A percentile compares a stretch with the other conserved stretches of the same genome.
These are phyloP conservation scores for Anhinga anhinga DNA, from an alignment of 2,113 vertebrate species.

Conservation along the genomic window DNA sequence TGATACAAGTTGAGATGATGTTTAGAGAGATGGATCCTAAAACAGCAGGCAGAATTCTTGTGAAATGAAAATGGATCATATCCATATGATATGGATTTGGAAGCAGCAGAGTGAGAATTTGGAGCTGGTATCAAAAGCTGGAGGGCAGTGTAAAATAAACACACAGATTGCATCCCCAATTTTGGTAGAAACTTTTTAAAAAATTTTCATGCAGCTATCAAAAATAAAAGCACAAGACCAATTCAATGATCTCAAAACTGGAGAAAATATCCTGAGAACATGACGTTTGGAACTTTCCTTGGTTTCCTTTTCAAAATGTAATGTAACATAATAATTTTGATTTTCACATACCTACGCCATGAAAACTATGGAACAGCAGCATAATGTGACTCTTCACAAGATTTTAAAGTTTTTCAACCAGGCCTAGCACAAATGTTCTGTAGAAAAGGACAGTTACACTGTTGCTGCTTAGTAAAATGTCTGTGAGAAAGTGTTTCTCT, in stretches of 20 bases:
- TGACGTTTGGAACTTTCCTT: not conserved
- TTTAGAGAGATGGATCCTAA: not conserved
- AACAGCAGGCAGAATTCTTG: not conserved
- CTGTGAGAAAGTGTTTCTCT: not conserved
- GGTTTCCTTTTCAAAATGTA: not conserved
- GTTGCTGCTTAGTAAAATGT: conserved; percentile 25
- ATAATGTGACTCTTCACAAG: not conserved
- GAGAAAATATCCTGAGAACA: not conserved
- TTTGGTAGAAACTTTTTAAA: not conserved
- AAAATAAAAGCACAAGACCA: not conserved
- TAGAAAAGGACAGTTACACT: not conserved
- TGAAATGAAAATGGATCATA: not conserved
- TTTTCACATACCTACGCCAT: not conserved
- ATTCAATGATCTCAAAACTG: not conserved
- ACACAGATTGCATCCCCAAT: not conserved
- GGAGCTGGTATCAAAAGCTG: not conserved
- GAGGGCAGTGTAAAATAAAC: conserved; percentile 8
- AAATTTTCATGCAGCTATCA: not conserved
- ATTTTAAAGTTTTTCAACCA: not conserved
- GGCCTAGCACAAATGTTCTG: not conserved
- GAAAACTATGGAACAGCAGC: not conserved
- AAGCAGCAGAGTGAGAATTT: not conserved
- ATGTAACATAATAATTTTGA: not conserved
- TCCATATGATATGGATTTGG: not conserved
- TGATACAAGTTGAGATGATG: not conserved